phyloP scores from a whole-genome alignment of 53 echinoderm and acorn worm genomes.

The Mesocentrotus franciscanus region DNA sequence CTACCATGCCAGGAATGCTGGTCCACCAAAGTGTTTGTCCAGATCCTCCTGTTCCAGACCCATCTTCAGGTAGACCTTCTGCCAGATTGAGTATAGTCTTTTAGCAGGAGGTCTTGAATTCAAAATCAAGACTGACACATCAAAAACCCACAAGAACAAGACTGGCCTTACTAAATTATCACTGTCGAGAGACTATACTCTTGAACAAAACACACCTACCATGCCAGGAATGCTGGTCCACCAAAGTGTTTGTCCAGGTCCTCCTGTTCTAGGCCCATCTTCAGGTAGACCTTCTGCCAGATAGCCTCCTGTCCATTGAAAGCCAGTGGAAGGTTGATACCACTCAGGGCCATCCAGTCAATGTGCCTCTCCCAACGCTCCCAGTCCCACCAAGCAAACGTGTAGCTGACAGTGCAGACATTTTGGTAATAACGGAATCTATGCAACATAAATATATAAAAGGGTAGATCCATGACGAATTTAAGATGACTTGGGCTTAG shows the following conservation, averaged over 20 bases:
- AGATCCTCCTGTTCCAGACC: conserved; percentile 85
- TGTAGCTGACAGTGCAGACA: conserved; percentile 95
- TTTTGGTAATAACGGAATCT: conserved; percentile 99
- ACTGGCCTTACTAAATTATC: too few species aligned
- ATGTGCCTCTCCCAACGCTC: conserved; percentile 93
- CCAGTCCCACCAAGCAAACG: conserved; percentile 97
- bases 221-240: conserved; percentile 95
- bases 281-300: conserved; percentile 96
- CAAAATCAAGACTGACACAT: too few species aligned
- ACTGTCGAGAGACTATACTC: too few species aligned
- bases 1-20: conserved; percentile 95
- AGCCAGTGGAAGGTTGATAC: conserved; percentile 94
- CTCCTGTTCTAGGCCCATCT: conserved; percentile 89
- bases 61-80: conserved; percentile 89
- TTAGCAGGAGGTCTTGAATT: background rate
- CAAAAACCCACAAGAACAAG: too few species aligned
- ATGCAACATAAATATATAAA: background rate
- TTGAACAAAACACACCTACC: conserved; percentile 66
- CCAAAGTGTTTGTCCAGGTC: conserved; percentile 92
- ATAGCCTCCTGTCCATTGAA: conserved; percentile 98
- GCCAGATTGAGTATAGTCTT: conserved; percentile 92
- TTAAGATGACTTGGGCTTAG: background rate
- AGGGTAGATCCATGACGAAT: background rate
- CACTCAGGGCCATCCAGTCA: conserved; percentile 99
- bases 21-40: conserved; percentile 88